Evolutionary conservation across 2,888 invertebrate genomes (phyloP).

Genomic region (Dolichomitus sp.): DNA sequence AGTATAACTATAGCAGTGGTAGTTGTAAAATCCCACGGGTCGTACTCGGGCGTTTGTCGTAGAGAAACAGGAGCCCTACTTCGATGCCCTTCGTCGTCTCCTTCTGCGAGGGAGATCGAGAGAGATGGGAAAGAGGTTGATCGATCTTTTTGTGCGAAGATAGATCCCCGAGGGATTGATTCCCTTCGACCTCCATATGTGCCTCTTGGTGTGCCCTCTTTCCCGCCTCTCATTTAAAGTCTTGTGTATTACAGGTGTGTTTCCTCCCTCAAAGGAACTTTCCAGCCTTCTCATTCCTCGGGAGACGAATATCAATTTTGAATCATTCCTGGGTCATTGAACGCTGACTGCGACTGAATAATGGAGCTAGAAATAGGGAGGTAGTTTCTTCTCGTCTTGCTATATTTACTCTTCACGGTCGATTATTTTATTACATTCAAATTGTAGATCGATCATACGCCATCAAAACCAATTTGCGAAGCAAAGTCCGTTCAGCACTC

Average conservation of each 20-base stretch:
- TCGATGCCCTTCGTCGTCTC: slow-evolving; percentile 25
- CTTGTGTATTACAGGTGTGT: slow-evolving; percentile 44
- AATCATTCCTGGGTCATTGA: slow-evolving; percentile 50
- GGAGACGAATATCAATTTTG: slow-evolving; percentile 38
- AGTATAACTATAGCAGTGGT: slow-evolving; percentile 29
- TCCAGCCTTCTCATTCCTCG: neutral
- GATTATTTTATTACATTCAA: slow-evolving; percentile 14
- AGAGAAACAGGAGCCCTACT: slow-evolving; percentile 62
- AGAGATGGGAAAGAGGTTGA: slow-evolving; percentile 46
- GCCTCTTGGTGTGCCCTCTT: slow-evolving; percentile 22
- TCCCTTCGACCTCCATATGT: slow-evolving; percentile 41
- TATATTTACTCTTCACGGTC: neutral
- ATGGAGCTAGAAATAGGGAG: slow-evolving; percentile 11
- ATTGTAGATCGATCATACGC: neutral
- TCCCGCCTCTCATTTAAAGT: slow-evolving; percentile 45
- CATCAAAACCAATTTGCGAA: slow-evolving; percentile 13
- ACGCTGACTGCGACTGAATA: slow-evolving; percentile 19
- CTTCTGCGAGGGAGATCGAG: neutral
- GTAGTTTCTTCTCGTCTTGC: slow-evolving; percentile 4
- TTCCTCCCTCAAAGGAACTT: slow-evolving; percentile 27
- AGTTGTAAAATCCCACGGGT: slow-evolving; percentile 80
- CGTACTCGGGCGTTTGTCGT: slow-evolving; percentile 67
- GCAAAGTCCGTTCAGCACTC: slow-evolving; percentile 9
- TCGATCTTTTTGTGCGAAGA: slow-evolving; percentile 54
- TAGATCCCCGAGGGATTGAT: slow-evolving; percentile 53